Percentiles rank a stretch among this genome's conserved stretches.
These are phyloP conservation scores for Myanophis thanlyinensis DNA, from an alignment of 2,113 vertebrate species.

Conservation along the genomic window DNA sequence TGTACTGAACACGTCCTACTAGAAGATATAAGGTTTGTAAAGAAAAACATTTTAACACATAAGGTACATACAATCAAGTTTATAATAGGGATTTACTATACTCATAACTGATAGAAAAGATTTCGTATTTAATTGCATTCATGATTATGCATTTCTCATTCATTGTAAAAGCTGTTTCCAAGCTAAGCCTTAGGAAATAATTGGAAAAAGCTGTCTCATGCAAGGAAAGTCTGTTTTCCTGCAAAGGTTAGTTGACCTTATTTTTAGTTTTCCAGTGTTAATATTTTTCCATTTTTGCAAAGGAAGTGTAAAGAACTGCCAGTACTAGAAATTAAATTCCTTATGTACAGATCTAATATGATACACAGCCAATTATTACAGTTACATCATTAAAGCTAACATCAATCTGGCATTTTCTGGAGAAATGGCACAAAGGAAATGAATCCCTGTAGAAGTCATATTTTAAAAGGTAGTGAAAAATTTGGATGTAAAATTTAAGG, in stretches of 20 bases:
- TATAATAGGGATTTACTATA: background rate
- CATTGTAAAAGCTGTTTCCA: slow-evolving; percentile 17
- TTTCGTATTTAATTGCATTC: background rate
- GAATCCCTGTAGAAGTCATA: background rate
- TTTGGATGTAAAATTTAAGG: background rate
- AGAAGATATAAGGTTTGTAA: background rate
- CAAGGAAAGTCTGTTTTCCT: slow-evolving; percentile 50
- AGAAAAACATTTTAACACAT: background rate
- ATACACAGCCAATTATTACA: slow-evolving; percentile 2
- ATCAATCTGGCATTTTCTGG: slow-evolving; percentile 16
- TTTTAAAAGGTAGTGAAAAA: background rate
- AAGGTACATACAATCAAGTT: background rate
- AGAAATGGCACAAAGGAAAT: background rate
- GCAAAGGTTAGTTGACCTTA: slow-evolving; percentile 39
- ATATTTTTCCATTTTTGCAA: slow-evolving; percentile 45
- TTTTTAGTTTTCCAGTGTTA: slow-evolving; percentile 58
- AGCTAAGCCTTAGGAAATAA: slow-evolving; percentile 11
- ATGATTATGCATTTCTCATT: slow-evolving; percentile 15
- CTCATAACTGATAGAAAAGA: background rate
- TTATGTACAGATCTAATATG: slow-evolving; percentile 33
- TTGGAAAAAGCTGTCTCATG: slow-evolving; percentile 36
- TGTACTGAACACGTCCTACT: background rate
- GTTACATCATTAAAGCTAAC: background rate
- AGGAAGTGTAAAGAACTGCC: slow-evolving; percentile 52
- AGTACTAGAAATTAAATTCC: slow-evolving; percentile 43